These are phyloP conservation scores for Intellagama lesueurii DNA, from an alignment of 2,797 vertebrate species.

Conservation along the genomic window DNA sequence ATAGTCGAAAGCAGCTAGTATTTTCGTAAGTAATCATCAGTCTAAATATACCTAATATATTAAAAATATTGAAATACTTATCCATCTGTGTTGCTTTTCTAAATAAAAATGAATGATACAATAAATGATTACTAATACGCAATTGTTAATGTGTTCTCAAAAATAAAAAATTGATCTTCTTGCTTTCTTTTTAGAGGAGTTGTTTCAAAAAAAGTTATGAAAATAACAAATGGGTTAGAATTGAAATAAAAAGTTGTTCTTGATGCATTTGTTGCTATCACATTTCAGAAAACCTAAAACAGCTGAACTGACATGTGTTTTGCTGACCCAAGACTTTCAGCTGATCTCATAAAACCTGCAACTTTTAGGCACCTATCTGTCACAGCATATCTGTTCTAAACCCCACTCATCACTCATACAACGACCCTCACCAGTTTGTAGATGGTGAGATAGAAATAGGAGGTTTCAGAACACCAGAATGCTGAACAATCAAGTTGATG, in stretches of 20 bases:
- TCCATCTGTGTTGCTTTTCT: not conserved
- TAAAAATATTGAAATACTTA: not conserved
- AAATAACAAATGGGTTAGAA: not conserved
- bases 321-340: not conserved
- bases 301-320: not conserved
- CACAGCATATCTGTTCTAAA: not conserved
- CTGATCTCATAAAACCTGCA: not conserved
- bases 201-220: not conserved
- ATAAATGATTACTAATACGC: not conserved
- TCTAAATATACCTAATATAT: not conserved
- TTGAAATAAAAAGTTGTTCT: not conserved
- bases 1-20: not conserved
- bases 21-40: not conserved
- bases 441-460: constrained; percentile 3
- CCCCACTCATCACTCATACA: not conserved
- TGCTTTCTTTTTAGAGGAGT: not conserved
- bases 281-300: not conserved
- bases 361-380: not conserved
- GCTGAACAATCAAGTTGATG: not conserved
- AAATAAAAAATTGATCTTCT: not conserved
- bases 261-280: not conserved
- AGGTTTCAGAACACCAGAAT: not conserved
- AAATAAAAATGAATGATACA: not conserved
- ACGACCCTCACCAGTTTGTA: not conserved
- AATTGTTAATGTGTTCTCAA: not conserved